Conservation (phyloP, 2,888 invertebrate genomes). For the Eupithecia dodoneata region DNA sequence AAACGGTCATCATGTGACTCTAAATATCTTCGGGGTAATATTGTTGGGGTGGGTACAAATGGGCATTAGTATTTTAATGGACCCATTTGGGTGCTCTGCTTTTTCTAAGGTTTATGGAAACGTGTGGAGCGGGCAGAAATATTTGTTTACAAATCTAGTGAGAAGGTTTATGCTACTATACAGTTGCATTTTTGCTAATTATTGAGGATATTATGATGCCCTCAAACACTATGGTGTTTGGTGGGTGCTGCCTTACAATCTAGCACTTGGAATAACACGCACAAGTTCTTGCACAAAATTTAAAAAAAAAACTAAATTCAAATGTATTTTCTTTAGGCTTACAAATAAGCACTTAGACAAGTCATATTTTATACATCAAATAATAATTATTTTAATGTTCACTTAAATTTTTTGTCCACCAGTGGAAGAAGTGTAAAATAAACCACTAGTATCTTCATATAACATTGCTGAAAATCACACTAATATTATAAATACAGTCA, state of each 20-base stretch:
- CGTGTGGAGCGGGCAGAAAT: constrained; percentile 42
- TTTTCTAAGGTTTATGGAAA: constrained; percentile 54
- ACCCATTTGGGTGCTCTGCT: constrained; percentile 59
- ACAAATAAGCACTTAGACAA: no score
- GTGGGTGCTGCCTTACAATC: background rate
- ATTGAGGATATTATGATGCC: background rate
- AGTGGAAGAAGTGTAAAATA: no score
- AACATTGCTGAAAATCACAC: no score
- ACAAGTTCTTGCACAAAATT: no score
- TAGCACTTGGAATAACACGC: background rate
- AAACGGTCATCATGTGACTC: constrained; percentile 58
- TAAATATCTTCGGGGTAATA: constrained; percentile 39
- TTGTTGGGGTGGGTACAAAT: constrained; percentile 64
- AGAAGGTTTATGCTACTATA: background rate
- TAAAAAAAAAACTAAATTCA: no score
- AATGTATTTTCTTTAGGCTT: no score
- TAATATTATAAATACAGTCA: no score
- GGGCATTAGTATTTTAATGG: constrained; percentile 76
- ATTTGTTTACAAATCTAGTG: constrained; percentile 16
- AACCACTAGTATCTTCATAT: no score
- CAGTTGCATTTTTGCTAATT: background rate
- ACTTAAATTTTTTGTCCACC: no score
- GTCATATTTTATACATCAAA: no score
- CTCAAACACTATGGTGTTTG: background rate
- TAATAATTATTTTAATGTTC: no score